Conservation (phyloP, 2,888 invertebrate genomes). For the Cordilura impudica region DNA sequence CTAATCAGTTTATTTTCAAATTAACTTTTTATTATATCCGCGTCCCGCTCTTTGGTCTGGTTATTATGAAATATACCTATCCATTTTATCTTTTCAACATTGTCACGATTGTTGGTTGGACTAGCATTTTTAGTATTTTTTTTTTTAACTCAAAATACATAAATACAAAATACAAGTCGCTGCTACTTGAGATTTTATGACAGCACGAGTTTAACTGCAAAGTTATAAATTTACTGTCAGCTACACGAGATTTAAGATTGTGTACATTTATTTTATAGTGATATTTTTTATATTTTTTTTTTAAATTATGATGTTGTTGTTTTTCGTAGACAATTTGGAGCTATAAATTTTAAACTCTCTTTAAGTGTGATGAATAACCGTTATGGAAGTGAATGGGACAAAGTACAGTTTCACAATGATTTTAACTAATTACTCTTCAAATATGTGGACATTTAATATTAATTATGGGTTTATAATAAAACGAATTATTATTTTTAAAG, state of each 20-base stretch:
- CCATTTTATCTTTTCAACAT: constrained; percentile 2
- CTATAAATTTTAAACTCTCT: background rate
- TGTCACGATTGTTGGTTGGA: constrained; percentile 16
- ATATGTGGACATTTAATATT: too few species aligned
- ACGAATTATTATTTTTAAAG: too few species aligned
- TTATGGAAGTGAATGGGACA: background rate
- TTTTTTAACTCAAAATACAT: background rate
- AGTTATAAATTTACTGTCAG: constrained; percentile 47
- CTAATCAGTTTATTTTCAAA: constrained; percentile 32
- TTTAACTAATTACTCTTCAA: too few species aligned
- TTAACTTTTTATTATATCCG: background rate
- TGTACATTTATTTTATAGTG: constrained; percentile 13
- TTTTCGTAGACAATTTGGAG: constrained; percentile 5
- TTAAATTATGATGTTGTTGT: background rate
- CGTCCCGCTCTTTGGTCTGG: background rate
- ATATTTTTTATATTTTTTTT: background rate
- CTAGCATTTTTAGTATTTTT: background rate
- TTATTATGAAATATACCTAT: background rate
- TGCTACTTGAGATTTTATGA: constrained; percentile 39
- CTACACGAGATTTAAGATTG: constrained; percentile 41
- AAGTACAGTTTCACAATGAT: too few species aligned
- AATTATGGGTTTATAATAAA: too few species aligned
- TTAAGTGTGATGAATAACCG: background rate
- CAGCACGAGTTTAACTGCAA: constrained; percentile 52
- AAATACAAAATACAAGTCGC: background rate